A percentile compares a stretch with the other conserved stretches of the same genome.
phyloP scores from a whole-genome alignment of 2,113 vertebrate genomes.

The Stictonetta naevosa region DNA sequence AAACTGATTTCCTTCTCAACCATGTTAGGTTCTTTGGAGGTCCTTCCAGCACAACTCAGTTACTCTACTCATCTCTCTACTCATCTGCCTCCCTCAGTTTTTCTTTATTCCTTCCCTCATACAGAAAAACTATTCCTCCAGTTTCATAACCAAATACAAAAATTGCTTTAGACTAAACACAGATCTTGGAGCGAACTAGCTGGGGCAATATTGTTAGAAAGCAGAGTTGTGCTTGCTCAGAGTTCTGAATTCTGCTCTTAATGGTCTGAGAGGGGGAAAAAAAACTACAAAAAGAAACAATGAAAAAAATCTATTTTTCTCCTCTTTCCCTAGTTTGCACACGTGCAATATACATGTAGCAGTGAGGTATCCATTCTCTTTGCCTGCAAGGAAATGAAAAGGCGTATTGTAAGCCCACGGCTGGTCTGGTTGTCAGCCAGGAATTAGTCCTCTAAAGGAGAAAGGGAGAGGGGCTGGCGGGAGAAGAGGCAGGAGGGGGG shows the following conservation, averaged over 20 bases:
- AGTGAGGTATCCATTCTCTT: conserved; percentile 63
- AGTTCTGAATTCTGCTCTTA: not conserved
- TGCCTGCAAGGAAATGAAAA: conserved; percentile 75
- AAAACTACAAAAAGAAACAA: not conserved
- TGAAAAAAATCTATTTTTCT: not conserved
- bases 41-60: not conserved
- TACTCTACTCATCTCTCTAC: not conserved
- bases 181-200: not conserved
- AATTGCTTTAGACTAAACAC: not conserved
- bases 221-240: not conserved
- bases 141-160: not conserved
- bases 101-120: not conserved
- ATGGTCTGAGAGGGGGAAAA: not conserved
- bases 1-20: not conserved
- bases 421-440: conserved; percentile 75
- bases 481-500: conserved; percentile 24
- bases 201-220: not conserved
- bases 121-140: not conserved
- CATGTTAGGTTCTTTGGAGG: not conserved
- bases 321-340: not conserved
- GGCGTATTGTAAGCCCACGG: conserved; percentile 60
- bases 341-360: not conserved
- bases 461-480: not conserved
- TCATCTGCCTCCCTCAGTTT: not conserved
- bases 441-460: conserved; percentile 63